Evolutionary conservation across 2,797 vertebrate genomes (phyloP).

Genomic region (Pangasius mekongensis): DNA sequence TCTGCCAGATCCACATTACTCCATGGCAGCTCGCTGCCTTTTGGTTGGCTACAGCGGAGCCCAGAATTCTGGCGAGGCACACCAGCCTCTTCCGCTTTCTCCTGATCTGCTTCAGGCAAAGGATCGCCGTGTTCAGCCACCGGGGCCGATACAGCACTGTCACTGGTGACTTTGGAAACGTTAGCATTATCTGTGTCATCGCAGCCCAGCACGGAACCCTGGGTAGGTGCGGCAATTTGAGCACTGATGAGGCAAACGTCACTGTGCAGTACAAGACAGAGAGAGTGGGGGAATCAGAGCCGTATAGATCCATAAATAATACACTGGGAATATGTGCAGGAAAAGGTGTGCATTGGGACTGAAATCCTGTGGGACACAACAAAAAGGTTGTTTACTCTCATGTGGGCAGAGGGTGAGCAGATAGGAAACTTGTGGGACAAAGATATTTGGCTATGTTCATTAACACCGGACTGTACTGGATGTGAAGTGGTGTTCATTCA

Average conservation of each 20-base stretch:
- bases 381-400: neutral
- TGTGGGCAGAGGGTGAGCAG: neutral
- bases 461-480: neutral
- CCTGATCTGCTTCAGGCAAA: conserved; percentile 44
- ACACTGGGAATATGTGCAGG: neutral
- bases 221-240: conserved; percentile 80
- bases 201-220: conserved; percentile 76
- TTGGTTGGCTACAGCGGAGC: conserved; percentile 53
- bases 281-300: neutral
- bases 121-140: conserved; percentile 68
- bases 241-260: conserved; percentile 83
- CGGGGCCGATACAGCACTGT: conserved; percentile 81
- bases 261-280: conserved; percentile 66
- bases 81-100: conserved; percentile 27
- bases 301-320: neutral
- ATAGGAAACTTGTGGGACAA: neutral
- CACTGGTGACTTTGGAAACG: conserved; percentile 72
- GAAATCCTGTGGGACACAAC: neutral
- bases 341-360: neutral
- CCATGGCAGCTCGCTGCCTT: conserved; percentile 77
- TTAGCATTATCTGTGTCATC: conserved; percentile 77
- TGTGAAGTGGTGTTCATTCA: neutral
- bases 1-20: conserved; percentile 93
- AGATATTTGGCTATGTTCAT: neutral
- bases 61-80: conserved; percentile 44